phyloP scores from a whole-genome alignment of 2,113 vertebrate species.

The Seriola aureovittata region DNA sequence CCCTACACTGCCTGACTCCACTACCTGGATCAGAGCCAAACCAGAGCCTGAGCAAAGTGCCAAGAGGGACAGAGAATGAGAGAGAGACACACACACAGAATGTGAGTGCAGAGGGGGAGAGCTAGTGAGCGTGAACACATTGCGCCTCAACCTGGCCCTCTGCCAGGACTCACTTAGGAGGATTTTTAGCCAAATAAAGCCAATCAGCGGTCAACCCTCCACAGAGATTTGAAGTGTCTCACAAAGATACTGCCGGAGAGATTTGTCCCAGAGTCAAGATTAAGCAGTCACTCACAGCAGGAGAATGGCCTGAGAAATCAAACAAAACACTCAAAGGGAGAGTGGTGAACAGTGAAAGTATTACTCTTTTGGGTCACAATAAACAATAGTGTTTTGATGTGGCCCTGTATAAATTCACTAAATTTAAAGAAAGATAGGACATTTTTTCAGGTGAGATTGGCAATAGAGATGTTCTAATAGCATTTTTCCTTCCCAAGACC shows the following conservation, averaged over 20 bases:
- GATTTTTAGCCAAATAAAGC: constrained; percentile 76
- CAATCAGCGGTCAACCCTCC: constrained; percentile 67
- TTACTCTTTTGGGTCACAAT: neutral
- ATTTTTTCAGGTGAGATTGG: neutral
- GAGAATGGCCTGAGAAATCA: constrained; percentile 41
- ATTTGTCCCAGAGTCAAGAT: constrained; percentile 57
- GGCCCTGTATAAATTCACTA: neutral
- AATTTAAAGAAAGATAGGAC: neutral
- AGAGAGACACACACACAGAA: constrained; percentile 46
- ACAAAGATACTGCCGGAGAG: constrained; percentile 56
- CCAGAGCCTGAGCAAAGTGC: constrained; percentile 66
- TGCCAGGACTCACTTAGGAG: constrained; percentile 82
- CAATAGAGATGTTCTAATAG: too few species aligned
- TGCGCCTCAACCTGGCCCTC: constrained; percentile 61
- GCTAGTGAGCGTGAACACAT: constrained; percentile 59
- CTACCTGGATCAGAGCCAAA: constrained; percentile 81
- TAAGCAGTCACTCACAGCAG: constrained; percentile 62
- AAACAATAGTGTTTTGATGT: constrained; percentile 8
- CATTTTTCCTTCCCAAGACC: too few species aligned
- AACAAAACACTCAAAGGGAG: constrained; percentile 47
- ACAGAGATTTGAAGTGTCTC: constrained; percentile 58
- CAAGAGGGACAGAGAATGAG: constrained; percentile 54
- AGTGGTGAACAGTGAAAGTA: constrained; percentile 6
- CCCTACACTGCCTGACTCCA: constrained; percentile 57
- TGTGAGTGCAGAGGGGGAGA: constrained; percentile 54